phyloP scores from a whole-genome alignment of 2,888 invertebrate species.

The Idaea biselata region DNA sequence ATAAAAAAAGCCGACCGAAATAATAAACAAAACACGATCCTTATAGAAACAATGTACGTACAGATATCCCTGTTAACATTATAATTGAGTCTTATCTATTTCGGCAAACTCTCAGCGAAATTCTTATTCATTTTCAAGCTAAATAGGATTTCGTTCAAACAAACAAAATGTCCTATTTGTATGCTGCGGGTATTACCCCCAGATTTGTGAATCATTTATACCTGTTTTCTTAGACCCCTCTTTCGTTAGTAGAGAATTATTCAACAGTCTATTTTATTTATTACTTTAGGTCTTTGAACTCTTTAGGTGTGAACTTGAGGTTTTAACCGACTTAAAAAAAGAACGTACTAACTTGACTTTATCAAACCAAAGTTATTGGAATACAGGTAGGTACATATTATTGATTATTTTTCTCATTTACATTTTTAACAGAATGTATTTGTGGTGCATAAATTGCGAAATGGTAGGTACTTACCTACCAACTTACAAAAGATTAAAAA shows the following conservation, averaged over 20 bases:
- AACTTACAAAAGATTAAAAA: too few relatives aligned
- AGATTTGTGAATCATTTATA: slow-evolving; percentile 1
- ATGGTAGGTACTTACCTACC: too few relatives aligned
- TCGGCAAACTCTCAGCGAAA: neutral
- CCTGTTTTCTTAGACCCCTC: neutral
- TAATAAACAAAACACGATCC: too few relatives aligned
- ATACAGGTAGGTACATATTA: too few relatives aligned
- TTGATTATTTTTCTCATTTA: too few relatives aligned
- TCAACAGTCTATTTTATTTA: neutral
- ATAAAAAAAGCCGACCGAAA: too few relatives aligned
- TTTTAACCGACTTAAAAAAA: neutral
- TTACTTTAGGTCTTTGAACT: neutral
- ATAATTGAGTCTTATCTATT: neutral
- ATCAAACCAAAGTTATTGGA: too few relatives aligned
- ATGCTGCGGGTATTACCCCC: neutral
- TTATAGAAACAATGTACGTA: too few relatives aligned
- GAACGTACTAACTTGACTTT: too few relatives aligned
- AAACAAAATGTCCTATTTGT: neutral
- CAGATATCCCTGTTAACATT: too few relatives aligned
- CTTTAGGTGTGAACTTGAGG: neutral
- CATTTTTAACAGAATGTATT: too few relatives aligned
- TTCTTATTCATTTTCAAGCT: neutral
- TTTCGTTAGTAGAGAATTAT: neutral
- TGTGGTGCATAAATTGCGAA: too few relatives aligned
- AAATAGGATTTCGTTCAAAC: neutral